A percentile compares a stretch with the other conserved stretches of the same genome.
These are phyloP conservation scores for Pollenia labialis DNA, from an alignment of 2,888 invertebrate species.

Conservation along the genomic window DNA sequence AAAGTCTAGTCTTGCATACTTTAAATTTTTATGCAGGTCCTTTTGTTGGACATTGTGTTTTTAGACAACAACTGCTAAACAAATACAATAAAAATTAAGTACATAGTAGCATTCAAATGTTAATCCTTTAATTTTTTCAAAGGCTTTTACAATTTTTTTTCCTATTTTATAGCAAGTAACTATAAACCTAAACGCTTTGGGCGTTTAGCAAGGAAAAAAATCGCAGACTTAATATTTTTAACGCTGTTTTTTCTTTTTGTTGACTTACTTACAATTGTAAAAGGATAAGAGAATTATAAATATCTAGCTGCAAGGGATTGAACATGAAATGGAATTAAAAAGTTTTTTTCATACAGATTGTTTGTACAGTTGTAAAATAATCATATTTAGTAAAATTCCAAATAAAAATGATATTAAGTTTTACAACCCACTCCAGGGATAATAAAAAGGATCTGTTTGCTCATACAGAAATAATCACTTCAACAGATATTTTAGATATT, in stretches of 20 bases:
- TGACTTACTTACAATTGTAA: constrained; percentile 63
- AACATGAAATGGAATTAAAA: constrained; percentile 66
- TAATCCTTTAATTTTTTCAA: constrained; percentile 74
- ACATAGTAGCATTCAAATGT: constrained; percentile 56
- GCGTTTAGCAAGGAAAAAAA: constrained; percentile 58
- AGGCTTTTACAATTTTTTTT: constrained; percentile 41
- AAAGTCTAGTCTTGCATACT: no score
- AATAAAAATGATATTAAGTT: constrained; percentile 40
- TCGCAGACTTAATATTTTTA: constrained; percentile 65
- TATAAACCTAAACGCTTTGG: constrained; percentile 66
- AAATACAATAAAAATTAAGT: constrained; percentile 44
- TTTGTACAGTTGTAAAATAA: constrained; percentile 62
- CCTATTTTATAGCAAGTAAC: constrained; percentile 52
- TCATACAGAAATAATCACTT: background rate
- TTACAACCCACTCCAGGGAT: background rate
- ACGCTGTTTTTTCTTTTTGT: constrained; percentile 40
- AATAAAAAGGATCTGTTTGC: background rate
- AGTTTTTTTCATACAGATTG: constrained; percentile 42
- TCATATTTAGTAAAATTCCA: constrained; percentile 56
- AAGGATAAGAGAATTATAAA: constrained; percentile 71
- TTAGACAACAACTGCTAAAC: constrained; percentile 20
- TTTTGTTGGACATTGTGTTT: background rate
- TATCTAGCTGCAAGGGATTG: constrained; percentile 61
- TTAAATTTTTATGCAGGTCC: background rate
- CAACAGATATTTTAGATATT: no score